Evolutionary conservation across 2,888 invertebrate genomes (phyloP).

Genomic region (Synanthedon vespiformis): DNA sequence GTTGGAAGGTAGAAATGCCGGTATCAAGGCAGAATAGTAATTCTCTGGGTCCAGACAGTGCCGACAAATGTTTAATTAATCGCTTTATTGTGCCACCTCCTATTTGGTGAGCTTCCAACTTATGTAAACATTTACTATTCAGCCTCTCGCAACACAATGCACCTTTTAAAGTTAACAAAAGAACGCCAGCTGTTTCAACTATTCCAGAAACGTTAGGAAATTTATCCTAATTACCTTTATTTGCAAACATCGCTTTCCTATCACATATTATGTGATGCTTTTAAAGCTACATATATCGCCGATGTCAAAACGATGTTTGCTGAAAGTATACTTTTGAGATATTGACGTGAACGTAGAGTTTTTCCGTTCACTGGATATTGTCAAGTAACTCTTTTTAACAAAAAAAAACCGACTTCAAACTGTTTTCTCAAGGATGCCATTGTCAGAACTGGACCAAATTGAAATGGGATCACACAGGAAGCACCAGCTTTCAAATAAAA

Average conservation of each 20-base stretch:
- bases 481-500: too few species aligned
- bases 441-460: too few species aligned
- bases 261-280: too few species aligned
- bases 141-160: constrained; percentile 3
- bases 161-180: background rate
- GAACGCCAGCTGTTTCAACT: background rate
- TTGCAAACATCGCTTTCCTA: background rate
- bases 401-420: too few species aligned
- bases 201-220: background rate
- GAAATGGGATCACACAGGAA: too few species aligned
- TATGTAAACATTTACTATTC: background rate
- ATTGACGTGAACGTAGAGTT: too few species aligned
- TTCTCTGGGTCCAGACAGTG: constrained; percentile 4
- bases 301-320: too few species aligned
- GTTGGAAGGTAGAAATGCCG: background rate
- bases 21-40: constrained; percentile 4
- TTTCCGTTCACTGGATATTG: too few species aligned
- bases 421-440: too few species aligned
- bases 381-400: too few species aligned
- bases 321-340: too few species aligned
- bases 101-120: constrained; percentile 9
- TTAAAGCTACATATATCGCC: too few species aligned
- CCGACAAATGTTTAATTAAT: constrained; percentile 19
- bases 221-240: background rate
- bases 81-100: constrained; percentile 14